Evolutionary conservation across 1,140 invertebrate species (phyloP).

Genomic region (Cataglyphis hispanica): DNA sequence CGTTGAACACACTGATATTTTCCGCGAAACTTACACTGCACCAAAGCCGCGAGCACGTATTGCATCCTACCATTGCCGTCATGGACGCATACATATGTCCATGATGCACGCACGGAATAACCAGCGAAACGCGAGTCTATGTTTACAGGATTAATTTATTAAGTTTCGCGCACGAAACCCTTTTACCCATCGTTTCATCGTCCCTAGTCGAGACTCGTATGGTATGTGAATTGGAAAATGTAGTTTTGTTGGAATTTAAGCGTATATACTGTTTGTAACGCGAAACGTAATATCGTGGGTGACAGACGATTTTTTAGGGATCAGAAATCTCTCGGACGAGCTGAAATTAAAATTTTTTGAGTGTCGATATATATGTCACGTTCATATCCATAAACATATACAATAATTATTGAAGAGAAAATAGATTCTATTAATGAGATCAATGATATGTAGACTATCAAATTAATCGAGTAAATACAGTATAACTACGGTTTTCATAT

Average conservation of each 20-base stretch:
- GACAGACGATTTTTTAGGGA: constrained; percentile 22
- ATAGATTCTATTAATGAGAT: neutral
- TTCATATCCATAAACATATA: neutral
- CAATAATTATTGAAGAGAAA: neutral
- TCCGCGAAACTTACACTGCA: constrained; percentile 48
- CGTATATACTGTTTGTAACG: constrained; percentile 7
- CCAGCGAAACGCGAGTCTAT: constrained; percentile 58
- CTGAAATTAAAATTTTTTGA: constrained; percentile 12
- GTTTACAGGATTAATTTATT: constrained; percentile 74
- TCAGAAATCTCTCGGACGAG: constrained; percentile 3
- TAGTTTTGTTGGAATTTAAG: constrained; percentile 44
- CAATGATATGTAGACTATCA: neutral
- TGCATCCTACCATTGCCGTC: constrained; percentile 23
- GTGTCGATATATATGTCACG: neutral
- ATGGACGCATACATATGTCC: constrained; percentile 46
- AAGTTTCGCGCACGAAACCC: constrained; percentile 61
- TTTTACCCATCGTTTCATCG: constrained; percentile 10
- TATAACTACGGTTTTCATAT: neutral
- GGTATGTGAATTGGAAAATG: constrained; percentile 55
- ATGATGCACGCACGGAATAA: constrained; percentile 63
- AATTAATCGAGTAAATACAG: neutral
- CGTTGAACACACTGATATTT: constrained; percentile 69
- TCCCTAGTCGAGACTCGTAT: constrained; percentile 11
- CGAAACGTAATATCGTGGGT: neutral
- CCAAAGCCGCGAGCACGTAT: constrained; percentile 29